Evolutionary conservation across 2,797 vertebrate genomes (phyloP).

Genomic region (Acanthurus lineatus): DNA sequence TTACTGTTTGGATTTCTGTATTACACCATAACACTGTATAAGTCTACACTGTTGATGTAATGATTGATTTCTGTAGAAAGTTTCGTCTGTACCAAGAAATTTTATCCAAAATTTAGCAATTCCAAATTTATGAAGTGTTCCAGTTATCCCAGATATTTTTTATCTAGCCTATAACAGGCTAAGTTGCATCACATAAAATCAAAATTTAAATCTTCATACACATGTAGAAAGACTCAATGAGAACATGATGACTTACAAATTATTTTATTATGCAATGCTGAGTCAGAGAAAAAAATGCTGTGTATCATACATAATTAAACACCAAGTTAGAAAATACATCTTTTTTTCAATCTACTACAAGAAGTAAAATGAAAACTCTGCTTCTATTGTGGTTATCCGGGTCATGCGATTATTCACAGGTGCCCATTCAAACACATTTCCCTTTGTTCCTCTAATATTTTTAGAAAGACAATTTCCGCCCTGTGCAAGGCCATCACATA

Average conservation of each 20-base stretch:
- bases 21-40: neutral
- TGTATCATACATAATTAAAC: neutral
- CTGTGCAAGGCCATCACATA: slow-evolving; percentile 60
- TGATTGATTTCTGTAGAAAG: no score
- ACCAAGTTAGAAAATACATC: neutral
- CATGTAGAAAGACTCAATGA: no score
- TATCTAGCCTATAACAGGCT: no score
- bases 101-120: no score
- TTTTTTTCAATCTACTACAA: slow-evolving; percentile 3
- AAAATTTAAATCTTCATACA: no score
- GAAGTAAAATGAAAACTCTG: slow-evolving; percentile 8
- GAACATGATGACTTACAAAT: no score
- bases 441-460: slow-evolving; percentile 67
- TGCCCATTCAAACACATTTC: slow-evolving; percentile 64
- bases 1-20: neutral
- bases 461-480: slow-evolving; percentile 78
- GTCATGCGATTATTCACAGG: slow-evolving; percentile 29
- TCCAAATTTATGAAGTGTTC: no score
- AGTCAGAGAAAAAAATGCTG: neutral
- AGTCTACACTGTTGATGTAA: no score
- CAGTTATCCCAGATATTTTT: no score
- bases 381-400: slow-evolving; percentile 2
- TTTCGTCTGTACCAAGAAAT: no score
- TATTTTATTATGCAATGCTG: no score
- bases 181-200: no score